phyloP scores from a whole-genome alignment of 1,140 invertebrate genomes.

The Lithobius niger region DNA sequence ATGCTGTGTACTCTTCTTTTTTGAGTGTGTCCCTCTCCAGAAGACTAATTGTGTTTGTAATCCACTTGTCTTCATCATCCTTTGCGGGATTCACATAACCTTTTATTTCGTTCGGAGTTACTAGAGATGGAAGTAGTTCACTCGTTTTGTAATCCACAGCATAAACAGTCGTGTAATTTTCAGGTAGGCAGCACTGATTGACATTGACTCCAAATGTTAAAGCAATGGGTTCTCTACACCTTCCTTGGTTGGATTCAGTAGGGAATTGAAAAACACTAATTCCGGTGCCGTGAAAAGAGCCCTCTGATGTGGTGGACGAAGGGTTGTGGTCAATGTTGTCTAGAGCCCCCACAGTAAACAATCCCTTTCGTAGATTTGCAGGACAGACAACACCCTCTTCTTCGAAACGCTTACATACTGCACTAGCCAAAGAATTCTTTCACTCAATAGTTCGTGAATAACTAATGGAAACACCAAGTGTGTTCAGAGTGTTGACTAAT shows the following conservation, averaged over 20 bases:
- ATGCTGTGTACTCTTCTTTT: neutral
- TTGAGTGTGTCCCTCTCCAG: neutral
- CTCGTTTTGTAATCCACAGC: neutral
- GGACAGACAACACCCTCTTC: conserved; percentile 10
- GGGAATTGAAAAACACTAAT: conserved; percentile 13
- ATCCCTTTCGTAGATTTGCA: conserved; percentile 9
- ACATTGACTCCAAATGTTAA: neutral
- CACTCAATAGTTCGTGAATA: too few species aligned
- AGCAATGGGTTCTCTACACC: conserved; percentile 4
- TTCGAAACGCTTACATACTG: too few species aligned
- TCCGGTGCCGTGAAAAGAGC: conserved; percentile 15
- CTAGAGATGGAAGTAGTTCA: neutral
- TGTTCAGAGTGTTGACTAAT: too few species aligned
- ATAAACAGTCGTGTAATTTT: neutral
- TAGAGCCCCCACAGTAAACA: conserved; percentile 12
- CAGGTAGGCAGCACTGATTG: neutral
- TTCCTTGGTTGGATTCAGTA: conserved; percentile 4
- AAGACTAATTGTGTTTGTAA: neutral
- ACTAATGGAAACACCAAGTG: too few species aligned
- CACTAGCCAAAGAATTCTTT: too few species aligned
- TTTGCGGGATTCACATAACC: neutral
- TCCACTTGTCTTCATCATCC: neutral
- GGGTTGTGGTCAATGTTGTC: conserved; percentile 16
- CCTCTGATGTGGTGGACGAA: conserved; percentile 3
- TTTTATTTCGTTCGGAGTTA: neutral